Evolutionary conservation across 2,113 vertebrate genomes (phyloP), one percentile per base, ranked within the genome.

Genomic region (Paradoxurus hermaphroditus): DNA sequence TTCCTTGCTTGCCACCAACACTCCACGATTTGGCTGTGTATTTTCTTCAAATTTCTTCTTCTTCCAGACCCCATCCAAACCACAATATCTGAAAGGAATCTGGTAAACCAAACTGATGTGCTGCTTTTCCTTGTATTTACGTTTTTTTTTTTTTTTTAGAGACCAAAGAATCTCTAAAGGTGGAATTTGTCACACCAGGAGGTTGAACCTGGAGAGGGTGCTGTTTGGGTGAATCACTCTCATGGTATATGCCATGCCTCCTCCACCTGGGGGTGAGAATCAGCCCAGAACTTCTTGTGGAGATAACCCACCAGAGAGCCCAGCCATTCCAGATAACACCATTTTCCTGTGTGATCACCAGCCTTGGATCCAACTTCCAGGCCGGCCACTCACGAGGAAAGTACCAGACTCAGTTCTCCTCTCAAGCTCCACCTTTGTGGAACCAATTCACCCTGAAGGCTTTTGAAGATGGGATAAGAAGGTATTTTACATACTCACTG

Each of bases 181-280:
- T 15, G 72, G 86, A 68, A 91, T 31, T 49, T 67, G 34, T 70
- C 53, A 31, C 5, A 1, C 27, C 10, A 29, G 51, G 7, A 70
- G n/a, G 39, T 25, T 59, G 14, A 34, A 53, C 46, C 29, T 49
- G 29, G 62, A 53, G 44, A 34, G 63, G n/a, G 15, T 5, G 4
- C 13, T 1, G 4, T 72, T 14, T 10, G 51, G 14, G 41, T 23
- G 14, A 41, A 23, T 83, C 36, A 16, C 31, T 4, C 15, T 25
- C 36, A 19, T 1, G 1, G 27, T 18, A 1, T 25, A 7, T n/a
- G n/a, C 3, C 5, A 23, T 39, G 3, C 34, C 39, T 94, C 53
- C 39, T 4, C 62, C 11, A 16, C 3, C n/a, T n/a, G n/a, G 31
- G 21, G 68, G 10, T 13, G 2, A 34, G 3, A 0, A 23, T 44